Conservation (phyloP, 2,113 vertebrate genomes). For the Prietella phreatophila region DNA sequence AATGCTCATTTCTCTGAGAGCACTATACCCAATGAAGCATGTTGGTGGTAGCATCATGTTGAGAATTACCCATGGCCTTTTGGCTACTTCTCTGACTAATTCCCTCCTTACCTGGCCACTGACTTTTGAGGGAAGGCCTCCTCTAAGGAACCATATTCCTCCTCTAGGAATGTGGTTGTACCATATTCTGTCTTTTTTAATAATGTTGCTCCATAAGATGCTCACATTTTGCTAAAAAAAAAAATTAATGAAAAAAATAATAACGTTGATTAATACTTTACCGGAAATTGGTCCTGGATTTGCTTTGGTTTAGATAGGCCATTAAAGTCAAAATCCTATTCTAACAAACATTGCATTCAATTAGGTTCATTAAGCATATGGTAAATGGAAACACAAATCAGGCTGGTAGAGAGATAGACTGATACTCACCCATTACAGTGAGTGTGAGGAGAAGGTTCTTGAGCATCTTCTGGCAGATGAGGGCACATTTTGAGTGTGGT, state of each 20-base stretch:
- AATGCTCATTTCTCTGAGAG: background rate
- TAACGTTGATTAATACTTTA: background rate
- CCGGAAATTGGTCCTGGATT: background rate
- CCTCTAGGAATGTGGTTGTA: background rate
- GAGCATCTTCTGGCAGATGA: conserved; percentile 81
- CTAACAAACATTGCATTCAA: background rate
- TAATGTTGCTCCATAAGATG: background rate
- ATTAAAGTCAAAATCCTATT: background rate
- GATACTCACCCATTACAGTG: conserved; percentile 86
- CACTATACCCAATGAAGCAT: background rate
- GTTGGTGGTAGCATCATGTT: background rate
- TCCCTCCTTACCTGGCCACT: background rate
- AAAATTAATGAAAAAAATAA: no score
- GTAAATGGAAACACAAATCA: no score
- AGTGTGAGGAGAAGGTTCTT: conserved; percentile 94
- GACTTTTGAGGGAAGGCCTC: background rate
- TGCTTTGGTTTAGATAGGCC: background rate
- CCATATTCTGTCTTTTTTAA: background rate
- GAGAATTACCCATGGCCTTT: background rate
- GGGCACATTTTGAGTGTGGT: conserved; percentile 77
- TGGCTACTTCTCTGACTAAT: background rate
- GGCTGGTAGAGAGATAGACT: background rate
- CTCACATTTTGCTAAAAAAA: background rate
- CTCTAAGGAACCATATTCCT: background rate
- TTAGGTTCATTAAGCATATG: background rate